Conservation (phyloP, 2,113 vertebrate species). For the Hipposideros armiger region DNA sequence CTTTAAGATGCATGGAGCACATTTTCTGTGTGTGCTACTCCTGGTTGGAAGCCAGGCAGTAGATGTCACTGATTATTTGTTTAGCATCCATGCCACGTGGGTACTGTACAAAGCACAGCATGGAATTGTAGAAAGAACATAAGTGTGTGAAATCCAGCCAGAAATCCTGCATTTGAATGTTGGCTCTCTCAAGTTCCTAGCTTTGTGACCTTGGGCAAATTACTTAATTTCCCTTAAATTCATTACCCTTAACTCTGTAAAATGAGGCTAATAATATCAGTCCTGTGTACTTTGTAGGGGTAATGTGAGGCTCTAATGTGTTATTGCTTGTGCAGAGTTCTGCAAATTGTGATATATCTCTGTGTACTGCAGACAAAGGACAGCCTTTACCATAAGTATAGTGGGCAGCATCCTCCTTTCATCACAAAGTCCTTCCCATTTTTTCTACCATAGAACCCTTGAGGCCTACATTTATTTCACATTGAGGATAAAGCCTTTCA, state of each 20-base stretch:
- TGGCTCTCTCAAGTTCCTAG: neutral
- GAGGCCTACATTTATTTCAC: neutral
- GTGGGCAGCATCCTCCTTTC: neutral
- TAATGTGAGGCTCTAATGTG: neutral
- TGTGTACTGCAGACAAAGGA: neutral
- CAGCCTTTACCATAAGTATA: neutral
- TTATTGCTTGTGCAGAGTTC: slow-evolving; percentile 1
- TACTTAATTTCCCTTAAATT: neutral
- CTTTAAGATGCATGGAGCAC: slow-evolving; percentile 63
- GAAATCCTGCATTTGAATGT: slow-evolving; percentile 15
- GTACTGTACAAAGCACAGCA: slow-evolving; percentile 14
- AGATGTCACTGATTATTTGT: slow-evolving; percentile 66
- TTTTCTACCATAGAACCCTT: neutral
- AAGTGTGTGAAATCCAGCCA: neutral
- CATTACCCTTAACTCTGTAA: neutral
- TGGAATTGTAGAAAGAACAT: slow-evolving; percentile 1
- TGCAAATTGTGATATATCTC: neutral
- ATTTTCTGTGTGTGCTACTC: slow-evolving; percentile 50
- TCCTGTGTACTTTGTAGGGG: neutral
- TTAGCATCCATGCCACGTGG: neutral
- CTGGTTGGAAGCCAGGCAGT: slow-evolving; percentile 35
- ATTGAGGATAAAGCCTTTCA: neutral
- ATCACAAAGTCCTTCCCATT: neutral
- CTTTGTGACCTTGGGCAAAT: neutral
- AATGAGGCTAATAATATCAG: neutral